Conservation (phyloP, 2,113 vertebrate species). For the Myotis lucifugus region DNA sequence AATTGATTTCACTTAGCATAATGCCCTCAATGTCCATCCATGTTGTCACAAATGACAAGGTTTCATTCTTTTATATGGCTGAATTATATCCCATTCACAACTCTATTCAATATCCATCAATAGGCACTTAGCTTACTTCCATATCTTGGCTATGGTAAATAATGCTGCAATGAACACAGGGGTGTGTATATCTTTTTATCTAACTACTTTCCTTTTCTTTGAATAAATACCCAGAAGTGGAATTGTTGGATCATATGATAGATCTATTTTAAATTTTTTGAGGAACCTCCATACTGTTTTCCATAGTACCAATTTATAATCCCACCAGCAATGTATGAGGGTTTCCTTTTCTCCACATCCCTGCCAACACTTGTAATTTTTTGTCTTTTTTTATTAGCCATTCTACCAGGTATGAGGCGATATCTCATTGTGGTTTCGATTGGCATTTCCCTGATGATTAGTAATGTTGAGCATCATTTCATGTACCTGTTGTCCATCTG, state of each 20-base stretch:
- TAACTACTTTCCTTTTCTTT: neutral
- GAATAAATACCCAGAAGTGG: neutral
- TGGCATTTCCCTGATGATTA: neutral
- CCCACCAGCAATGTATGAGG: neutral
- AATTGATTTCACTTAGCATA: neutral
- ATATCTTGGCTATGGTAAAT: neutral
- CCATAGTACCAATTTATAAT: neutral
- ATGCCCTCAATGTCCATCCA: neutral
- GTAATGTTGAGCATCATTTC: neutral
- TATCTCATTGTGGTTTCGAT: neutral
- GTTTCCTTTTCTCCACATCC: neutral
- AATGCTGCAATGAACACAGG: neutral
- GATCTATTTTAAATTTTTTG: neutral
- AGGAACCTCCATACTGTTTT: neutral
- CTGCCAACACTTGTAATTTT: neutral
- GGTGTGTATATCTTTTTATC: neutral
- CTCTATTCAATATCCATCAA: neutral
- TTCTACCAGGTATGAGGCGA: neutral
- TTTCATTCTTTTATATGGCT: neutral
- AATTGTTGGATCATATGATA: neutral
- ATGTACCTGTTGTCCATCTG: neutral
- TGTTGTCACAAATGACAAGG: neutral
- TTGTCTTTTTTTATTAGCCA: neutral
- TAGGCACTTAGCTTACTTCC: neutral
- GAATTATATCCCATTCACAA: neutral